Evolutionary conservation across 64 coral and sea anemone species (phyloP), one percentile per base, ranked within the genome.

Genomic region (Stichodactyla helianthus): DNA sequence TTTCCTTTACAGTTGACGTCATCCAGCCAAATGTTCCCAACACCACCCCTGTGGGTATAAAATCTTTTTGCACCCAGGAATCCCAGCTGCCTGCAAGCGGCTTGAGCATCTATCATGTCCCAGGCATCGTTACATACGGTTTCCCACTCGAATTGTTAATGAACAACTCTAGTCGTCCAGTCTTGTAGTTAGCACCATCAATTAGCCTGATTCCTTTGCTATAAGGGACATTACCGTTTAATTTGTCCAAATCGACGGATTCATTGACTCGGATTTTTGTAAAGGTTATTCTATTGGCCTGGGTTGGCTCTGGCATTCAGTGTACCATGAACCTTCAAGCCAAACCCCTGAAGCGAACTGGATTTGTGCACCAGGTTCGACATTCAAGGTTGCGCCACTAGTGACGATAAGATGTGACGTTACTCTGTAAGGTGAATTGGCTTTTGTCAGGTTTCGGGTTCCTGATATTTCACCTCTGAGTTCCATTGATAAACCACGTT

Each of bases 71-170:
- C 85, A 35, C 88, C 84, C 19, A 87, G 31, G 18, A 94, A 94
- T 6, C 92, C 92, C 58, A 94, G 85, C 44, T 90, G 88, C 76
- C 88, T 90, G 51, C 92, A 93, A 12, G 92, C 92, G 25, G 90
- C 92, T 56, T 91, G 70, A 5, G 93, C 79, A 82, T 95, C 86
- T 18, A 19, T 83, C 2, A 56, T 81, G 55, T 91, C 89, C 80
- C 80, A 95, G 18, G 4, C 52, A 15, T 95, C 61, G 51, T 86
- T 50, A 22, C 93, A 95, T n/a, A 95, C 80, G 12, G 89, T 88
- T 4, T 71, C 86, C 93, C 89, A 95, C 11, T 84, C n/a, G n/a
- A 70, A 27, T 89, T 82, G 19, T 88, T 84, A 10, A 88, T 19
- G 20, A 82, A 84, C 52, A 95, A 31, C 52, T 95, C 89, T 17